Conservation (phyloP, 1,140 invertebrate species). For the Cotesia chilonis region DNA sequence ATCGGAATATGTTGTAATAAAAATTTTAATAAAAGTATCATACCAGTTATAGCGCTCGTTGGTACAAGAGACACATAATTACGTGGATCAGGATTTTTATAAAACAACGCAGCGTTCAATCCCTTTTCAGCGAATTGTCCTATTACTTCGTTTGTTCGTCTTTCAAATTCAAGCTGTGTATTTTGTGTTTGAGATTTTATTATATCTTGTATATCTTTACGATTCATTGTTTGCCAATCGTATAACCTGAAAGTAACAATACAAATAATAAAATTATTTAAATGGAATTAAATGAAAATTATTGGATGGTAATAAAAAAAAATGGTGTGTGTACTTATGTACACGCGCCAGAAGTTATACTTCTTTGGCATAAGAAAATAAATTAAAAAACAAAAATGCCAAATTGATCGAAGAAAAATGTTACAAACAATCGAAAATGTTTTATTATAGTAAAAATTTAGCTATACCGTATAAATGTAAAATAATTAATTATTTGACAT, state of each 20-base stretch:
- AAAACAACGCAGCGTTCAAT: slow-evolving; percentile 94
- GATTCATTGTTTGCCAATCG: slow-evolving; percentile 92
- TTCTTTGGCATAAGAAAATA: too few relatives aligned
- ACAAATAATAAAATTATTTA: too few relatives aligned
- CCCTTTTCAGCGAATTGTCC: slow-evolving; percentile 96
- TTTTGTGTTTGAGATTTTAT: slow-evolving; percentile 86
- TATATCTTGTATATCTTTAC: slow-evolving; percentile 93
- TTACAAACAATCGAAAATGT: too few relatives aligned
- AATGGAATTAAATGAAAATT: too few relatives aligned
- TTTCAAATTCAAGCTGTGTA: slow-evolving; percentile 94
- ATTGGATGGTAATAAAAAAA: too few relatives aligned
- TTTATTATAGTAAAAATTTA: too few relatives aligned
- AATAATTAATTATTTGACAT: too few relatives aligned
- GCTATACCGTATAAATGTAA: too few relatives aligned
- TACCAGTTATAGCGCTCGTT: slow-evolving; percentile 93
- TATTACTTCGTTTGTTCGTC: slow-evolving; percentile 87
- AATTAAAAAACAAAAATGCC: too few relatives aligned
- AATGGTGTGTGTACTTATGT: too few relatives aligned
- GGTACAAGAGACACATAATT: slow-evolving; percentile 96
- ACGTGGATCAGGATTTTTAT: slow-evolving; percentile 93
- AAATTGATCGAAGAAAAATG: too few relatives aligned
- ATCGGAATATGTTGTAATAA: neutral
- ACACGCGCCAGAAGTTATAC: too few relatives aligned
- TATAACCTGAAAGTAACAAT: slow-evolving; percentile 72
- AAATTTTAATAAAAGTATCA: slow-evolving; percentile 8